Evolutionary conservation across 2,888 invertebrate species (phyloP).

Genomic region (Parnassius glacialis): DNA sequence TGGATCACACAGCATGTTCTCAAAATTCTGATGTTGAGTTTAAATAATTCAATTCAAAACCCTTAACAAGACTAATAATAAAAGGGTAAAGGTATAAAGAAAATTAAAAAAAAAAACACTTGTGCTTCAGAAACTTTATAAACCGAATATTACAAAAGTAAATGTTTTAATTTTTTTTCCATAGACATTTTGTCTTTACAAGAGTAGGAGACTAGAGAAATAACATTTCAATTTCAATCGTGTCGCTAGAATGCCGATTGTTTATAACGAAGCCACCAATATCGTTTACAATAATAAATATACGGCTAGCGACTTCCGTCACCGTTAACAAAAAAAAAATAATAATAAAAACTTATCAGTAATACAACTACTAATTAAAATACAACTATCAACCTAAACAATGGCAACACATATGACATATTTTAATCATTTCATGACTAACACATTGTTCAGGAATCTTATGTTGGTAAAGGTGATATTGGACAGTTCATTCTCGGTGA

Average conservation of each 20-base stretch:
- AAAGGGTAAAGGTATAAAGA: background rate
- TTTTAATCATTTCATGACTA: slow-evolving; percentile 64
- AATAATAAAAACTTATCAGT: slow-evolving; percentile 24
- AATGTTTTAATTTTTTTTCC: slow-evolving; percentile 55
- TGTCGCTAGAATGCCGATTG: slow-evolving; percentile 61
- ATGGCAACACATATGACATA: slow-evolving; percentile 75
- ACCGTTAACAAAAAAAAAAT: slow-evolving; percentile 34
- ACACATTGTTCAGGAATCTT: slow-evolving; percentile 62
- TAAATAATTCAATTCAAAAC: too few species aligned
- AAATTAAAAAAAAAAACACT: slow-evolving; percentile 47
- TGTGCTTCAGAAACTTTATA: slow-evolving; percentile 74
- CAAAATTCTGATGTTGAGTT: too few species aligned
- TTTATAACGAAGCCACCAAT: slow-evolving; percentile 56
- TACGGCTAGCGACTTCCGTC: slow-evolving; percentile 39
- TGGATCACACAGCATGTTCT: too few species aligned
- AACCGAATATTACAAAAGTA: slow-evolving; percentile 74
- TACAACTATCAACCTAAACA: slow-evolving; percentile 59
- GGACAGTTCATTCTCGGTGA: too few species aligned
- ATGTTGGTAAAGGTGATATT: slow-evolving; percentile 18
- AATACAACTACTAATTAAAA: slow-evolving; percentile 25
- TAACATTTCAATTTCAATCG: slow-evolving; percentile 73
- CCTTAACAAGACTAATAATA: too few species aligned
- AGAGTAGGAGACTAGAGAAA: slow-evolving; percentile 78
- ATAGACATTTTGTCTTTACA: slow-evolving; percentile 76
- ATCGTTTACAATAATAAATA: slow-evolving; percentile 33